Evolutionary conservation across 2,797 vertebrate species (phyloP), one percentile per base, ranked within the genome.

Genomic region (Notoglanidium macrostoma): DNA sequence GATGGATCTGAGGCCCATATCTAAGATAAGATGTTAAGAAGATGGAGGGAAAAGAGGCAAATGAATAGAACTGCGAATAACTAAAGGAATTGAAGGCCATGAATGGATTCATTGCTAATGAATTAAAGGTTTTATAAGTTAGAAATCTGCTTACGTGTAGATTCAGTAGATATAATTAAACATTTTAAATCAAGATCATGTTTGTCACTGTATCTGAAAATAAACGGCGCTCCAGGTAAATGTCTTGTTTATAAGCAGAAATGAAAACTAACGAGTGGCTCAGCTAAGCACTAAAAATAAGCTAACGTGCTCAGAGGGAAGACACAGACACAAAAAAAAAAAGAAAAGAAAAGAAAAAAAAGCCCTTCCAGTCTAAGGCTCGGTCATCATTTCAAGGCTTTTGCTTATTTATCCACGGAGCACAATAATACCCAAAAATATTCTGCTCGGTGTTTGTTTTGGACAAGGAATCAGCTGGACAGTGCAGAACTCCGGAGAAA

Each of bases 1-100:
- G 93, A 94, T 91, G 92, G 92, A 95, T 95, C 93, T 92, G 95
- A 95, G 51, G 89, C 91, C 87, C 90, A 92, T 95, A 89, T 88
- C 86, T 46, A 54, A 78, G 78, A 80, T 85, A 82, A 87, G 79
- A 87, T 70, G 65, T 87, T 87, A 87, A 81, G 63, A 21, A 54
- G 51, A 15, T 32, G 15, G n/a, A 21, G 23, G n/a, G 49, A 49
- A 49, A 49, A 49, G 49, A 49, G 10, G 0, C 5, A 73, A 65
- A 55, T 63, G 44, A 54, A 76, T 8, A 72, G 74, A 26, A 84
- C 26, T 72, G 63, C 9, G 54, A 73, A 10, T 61, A 79, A 61
- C 59, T 46, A 3, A 70, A 78, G 67, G n/a, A 57, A 67, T 0
- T 12, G 7, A 21, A 4, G 32, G 19, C 35, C 29, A 21, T 17